These are phyloP conservation scores for Ophioderma brevispina DNA, from an alignment of 35 echinoderm and acorn worm species.

Conservation along the genomic window DNA sequence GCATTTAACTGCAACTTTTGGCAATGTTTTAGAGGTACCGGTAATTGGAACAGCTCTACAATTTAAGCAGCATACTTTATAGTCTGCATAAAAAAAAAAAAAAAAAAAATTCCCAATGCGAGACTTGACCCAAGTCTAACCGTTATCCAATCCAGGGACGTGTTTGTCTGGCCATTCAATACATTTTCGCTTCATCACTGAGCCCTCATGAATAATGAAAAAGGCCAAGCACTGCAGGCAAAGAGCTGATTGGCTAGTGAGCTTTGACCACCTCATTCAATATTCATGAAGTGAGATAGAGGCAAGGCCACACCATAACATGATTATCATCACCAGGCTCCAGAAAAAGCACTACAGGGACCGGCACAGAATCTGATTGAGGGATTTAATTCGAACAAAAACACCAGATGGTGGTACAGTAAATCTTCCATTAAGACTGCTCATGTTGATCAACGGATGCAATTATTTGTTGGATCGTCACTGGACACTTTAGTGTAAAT, in stretches of 20 bases:
- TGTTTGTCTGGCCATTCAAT: conserved; percentile 5
- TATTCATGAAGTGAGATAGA: background rate
- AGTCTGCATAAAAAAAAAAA: too few relatives aligned
- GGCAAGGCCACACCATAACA: background rate
- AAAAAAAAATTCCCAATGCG: background rate
- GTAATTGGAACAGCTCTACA: too few relatives aligned
- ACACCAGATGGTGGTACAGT: too few relatives aligned
- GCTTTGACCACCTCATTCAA: background rate
- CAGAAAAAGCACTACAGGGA: background rate
- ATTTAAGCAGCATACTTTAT: too few relatives aligned
- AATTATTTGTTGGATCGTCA: too few relatives aligned
- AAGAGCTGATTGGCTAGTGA: background rate
- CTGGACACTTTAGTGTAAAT: too few relatives aligned
- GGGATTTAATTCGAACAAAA: too few relatives aligned
- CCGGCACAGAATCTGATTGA: background rate
- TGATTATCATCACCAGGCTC: background rate
- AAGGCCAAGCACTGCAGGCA: background rate
- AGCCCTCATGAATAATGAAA: background rate
- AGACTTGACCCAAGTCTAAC: background rate
- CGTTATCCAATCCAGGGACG: background rate
- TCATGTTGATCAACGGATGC: too few relatives aligned
- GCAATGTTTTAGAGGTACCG: too few relatives aligned
- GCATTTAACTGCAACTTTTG: too few relatives aligned
- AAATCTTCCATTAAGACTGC: too few relatives aligned
- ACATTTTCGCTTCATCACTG: background rate